These are phyloP conservation scores for Sula dactylatra DNA, from an alignment of 2,113 vertebrate species.

Conservation along the genomic window DNA sequence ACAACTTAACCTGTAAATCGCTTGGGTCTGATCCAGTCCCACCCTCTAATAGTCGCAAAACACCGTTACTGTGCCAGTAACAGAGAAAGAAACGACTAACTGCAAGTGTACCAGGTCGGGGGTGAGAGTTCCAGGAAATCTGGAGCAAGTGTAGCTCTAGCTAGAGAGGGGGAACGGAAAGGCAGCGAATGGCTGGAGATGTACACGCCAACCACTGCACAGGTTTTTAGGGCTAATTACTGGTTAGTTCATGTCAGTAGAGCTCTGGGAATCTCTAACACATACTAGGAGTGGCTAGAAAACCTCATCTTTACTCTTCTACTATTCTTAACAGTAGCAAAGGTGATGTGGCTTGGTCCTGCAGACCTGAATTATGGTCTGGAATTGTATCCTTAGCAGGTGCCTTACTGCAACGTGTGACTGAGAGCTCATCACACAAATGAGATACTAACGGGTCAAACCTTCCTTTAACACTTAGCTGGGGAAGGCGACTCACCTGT, in stretches of 20 bases:
- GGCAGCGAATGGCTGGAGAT: neutral
- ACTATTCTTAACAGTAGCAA: neutral
- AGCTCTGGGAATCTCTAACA: neutral
- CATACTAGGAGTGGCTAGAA: neutral
- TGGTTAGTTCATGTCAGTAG: neutral
- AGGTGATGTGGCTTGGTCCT: neutral
- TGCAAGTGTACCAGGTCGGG: neutral
- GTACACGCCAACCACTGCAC: no score
- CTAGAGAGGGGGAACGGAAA: neutral
- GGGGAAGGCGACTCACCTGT: slow-evolving; percentile 78
- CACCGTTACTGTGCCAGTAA: neutral
- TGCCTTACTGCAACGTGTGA: neutral
- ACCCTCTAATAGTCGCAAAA: neutral
- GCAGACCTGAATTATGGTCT: neutral
- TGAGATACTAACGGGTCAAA: neutral
- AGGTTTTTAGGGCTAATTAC: neutral
- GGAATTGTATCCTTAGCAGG: neutral
- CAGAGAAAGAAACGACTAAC: neutral
- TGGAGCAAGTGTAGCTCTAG: neutral
- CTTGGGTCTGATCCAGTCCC: neutral
- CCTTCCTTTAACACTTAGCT: neutral
- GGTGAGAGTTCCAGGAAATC: neutral
- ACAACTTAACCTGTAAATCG: neutral
- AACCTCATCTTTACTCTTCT: neutral
- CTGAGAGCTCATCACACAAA: neutral